phyloP scores from a whole-genome alignment of 92 coral and sea anemone genomes.

The Heliopora coerulea region DNA sequence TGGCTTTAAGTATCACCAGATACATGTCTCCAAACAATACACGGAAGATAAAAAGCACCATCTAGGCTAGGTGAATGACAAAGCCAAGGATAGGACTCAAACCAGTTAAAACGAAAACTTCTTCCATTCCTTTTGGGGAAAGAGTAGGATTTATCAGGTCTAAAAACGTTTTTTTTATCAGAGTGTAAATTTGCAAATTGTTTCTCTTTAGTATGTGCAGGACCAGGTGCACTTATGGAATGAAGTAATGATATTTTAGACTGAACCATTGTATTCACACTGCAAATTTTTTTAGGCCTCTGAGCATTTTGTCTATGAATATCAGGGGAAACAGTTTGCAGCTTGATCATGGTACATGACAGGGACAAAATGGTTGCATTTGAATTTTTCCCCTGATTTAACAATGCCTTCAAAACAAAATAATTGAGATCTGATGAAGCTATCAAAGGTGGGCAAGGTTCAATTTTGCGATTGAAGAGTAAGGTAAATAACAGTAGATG shows the following conservation, averaged over 20 bases:
- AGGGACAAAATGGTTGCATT: neutral
- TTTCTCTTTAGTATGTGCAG: too few relatives aligned
- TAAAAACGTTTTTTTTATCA: neutral
- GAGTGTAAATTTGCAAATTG: too few relatives aligned
- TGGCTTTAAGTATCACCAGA: too few relatives aligned
- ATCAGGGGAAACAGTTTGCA: too few relatives aligned
- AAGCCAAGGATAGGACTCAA: too few relatives aligned
- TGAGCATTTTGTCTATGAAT: too few relatives aligned
- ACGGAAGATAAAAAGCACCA: neutral
- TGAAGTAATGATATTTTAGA: too few relatives aligned
- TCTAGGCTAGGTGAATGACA: neutral
- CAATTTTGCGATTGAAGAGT: neutral
- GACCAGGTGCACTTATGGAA: too few relatives aligned
- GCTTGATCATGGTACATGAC: neutral
- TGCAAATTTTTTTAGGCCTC: neutral
- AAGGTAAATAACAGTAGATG: neutral
- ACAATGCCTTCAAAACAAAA: neutral
- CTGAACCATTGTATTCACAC: too few relatives aligned
- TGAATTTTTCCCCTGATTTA: neutral
- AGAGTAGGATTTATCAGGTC: too few relatives aligned
- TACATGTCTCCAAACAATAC: slow-evolving; percentile 5
- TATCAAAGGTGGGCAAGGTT: neutral
- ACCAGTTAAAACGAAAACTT: too few relatives aligned
- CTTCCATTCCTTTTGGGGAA: too few relatives aligned
- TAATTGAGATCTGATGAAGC: neutral